A percentile compares a stretch with the other conserved stretches of the same genome.
Evolutionary conservation across 2,113 vertebrate species (phyloP).

Genomic region (Rhombomys opimus): DNA sequence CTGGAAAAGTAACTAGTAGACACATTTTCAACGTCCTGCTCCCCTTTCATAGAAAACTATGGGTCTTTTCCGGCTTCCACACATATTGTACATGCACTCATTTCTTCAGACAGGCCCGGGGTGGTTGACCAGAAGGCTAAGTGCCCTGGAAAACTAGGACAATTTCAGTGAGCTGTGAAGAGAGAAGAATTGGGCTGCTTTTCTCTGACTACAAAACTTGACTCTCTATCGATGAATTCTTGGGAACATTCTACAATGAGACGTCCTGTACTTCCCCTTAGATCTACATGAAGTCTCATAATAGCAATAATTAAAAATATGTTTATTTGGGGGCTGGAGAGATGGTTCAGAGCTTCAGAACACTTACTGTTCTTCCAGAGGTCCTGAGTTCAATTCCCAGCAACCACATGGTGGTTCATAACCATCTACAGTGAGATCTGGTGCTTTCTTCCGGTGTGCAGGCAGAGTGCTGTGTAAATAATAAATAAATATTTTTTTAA

Average conservation of each 20-base stretch:
- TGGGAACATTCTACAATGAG: background rate
- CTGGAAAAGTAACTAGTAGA: background rate
- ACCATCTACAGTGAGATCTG: no score
- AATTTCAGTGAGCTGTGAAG: fast-evolving
- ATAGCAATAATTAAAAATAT: background rate
- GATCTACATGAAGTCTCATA: background rate
- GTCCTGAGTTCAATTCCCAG: no score
- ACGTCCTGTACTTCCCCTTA: background rate
- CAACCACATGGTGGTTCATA: no score
- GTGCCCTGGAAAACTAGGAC: background rate
- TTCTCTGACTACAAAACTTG: background rate
- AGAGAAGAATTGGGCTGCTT: background rate
- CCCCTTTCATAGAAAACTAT: background rate
- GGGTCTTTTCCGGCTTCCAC: background rate
- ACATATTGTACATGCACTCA: no score
- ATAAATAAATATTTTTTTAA: no score
- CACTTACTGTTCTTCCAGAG: no score
- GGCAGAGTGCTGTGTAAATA: no score
- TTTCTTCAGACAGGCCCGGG: background rate
- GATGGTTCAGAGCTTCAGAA: no score
- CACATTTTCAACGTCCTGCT: background rate
- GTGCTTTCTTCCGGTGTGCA: no score
- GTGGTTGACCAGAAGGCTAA: no score
- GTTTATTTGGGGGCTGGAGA: no score
- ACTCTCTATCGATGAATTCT: background rate